Base-by-base conservation (phyloP, 2,888 invertebrate species). In the Sialis fuliginosa region DNA sequence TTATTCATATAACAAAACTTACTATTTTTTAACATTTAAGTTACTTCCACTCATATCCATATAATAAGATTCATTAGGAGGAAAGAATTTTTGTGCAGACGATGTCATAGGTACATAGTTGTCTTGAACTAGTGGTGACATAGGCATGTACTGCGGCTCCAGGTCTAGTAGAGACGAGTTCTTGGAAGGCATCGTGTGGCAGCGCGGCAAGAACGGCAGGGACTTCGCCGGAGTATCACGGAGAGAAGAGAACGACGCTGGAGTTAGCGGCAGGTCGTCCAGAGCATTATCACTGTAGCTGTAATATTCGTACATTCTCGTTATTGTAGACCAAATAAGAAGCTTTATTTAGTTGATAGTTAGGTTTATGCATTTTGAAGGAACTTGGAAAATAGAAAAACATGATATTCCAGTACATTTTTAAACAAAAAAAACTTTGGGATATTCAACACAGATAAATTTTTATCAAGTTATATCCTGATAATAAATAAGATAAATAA, bases 21-120 rank as follows among this genome's bases (percentile, higher is more conserved):
- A 22, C 22, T 22, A 22, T 22, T 22, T 22, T 22, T 22, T 22
- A 22, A 22, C 22, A 37, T 12, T 37, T 37, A 10, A 10, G 2
- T 5, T 37, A 8, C 37, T 13, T 32, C 45, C 39, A 32, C 39
- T 45, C 45, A 45, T 45, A 31, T 45, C 45, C 45, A 45, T 45
- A 40, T 45, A 45, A n/a, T 39, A 39, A 7, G n/a, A 6, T 7
- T 6, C 31, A 9, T 39, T 33, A 32, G 39, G 13, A 3, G 30
- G 31, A 10, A 31, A 22, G 10, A 31, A 32, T 8, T 7, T 31
- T 30, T 31, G 10, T 31, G 6, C 54, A 6, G 58, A 57, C 1
- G 61, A 60, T 30, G 60, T 60, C 63, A 63, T 63, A 2, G 62
- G 62, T 52, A 61, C 54, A 51, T 63, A 63, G 13, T 59, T 49